Base-by-base conservation (phyloP, 2,888 invertebrate genomes). In the Teleogryllus oceanicus region DNA sequence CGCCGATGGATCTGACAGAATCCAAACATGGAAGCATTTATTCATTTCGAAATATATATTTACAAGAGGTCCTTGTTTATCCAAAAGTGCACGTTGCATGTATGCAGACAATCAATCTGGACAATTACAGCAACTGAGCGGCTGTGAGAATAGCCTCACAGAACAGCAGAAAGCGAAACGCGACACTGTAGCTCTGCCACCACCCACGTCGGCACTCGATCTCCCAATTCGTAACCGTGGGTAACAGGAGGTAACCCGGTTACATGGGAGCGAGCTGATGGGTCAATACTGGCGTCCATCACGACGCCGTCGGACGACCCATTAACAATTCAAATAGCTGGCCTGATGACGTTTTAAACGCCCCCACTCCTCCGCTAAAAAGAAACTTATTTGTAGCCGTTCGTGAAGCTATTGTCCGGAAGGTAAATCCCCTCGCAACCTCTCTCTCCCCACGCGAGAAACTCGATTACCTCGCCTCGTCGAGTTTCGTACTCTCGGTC, bases 291-390 rank as follows among this genome's bases (percentile, higher is more conserved):
- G 62, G n/a, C 62, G 13, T 16, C 62, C 16, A 62, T 62, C n/a
- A 13, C 62, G 62, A 62, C 62, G 13, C 62, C 62, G 62, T 1
- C 62, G 62, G 13, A 12, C 62, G 10, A 37, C 37, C 62, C 16
- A 62, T 62, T 62, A 62, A 62, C 62, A 62, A 62, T 62, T 62
- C 62, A 62, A 62, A 62, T 62, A 62, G n/a, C 62, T n/a, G 16
- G 13, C 62, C 5, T 62, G 62, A 62, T 62, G 62, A 62, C 62
- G 16, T 62, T 62, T 62, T 62, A 62, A 62, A n/a, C 62, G 62
- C n/a, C 62, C 62, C n/a, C n/a, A n/a, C 16, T 18, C 62, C 62
- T 62, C n/a, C 62, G 13, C 13, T 18, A 62, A 62, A 62, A 62
- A 13, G 62, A 62, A n/a, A 13, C n/a, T 62, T 13, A 62, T 62